Percentiles rank a stretch among this genome's conserved stretches.
phyloP scores from a whole-genome alignment of 1,140 invertebrate species.

The Drosophila prosaltans region DNA sequence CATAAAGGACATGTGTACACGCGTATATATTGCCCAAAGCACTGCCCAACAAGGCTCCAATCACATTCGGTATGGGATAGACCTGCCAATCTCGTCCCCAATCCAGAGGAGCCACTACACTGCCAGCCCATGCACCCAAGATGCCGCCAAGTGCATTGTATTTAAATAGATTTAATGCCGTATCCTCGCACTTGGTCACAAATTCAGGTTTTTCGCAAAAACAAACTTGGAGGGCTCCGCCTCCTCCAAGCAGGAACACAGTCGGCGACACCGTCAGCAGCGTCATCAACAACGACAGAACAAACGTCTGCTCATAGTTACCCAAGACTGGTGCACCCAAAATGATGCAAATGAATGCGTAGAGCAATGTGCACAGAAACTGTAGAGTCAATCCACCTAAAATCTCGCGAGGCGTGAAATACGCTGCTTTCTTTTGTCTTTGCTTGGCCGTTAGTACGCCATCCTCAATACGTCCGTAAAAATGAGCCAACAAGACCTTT shows the following conservation, averaged over 20 bases:
- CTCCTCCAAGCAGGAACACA: constrained; percentile 74
- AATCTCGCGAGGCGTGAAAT: constrained; percentile 69
- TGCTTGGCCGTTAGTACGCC: constrained; percentile 64
- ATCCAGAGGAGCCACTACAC: constrained; percentile 91
- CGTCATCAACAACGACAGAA: constrained; percentile 73
- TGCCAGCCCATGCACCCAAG: constrained; percentile 91
- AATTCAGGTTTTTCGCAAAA: constrained; percentile 81
- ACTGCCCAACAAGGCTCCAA: constrained; percentile 86
- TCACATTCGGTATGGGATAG: constrained; percentile 88
- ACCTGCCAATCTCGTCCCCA: constrained; percentile 93
- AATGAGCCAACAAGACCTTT: constrained; percentile 72
- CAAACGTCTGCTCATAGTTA: constrained; percentile 81
- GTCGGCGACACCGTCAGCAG: constrained; percentile 77
- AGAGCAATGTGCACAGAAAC: constrained; percentile 73
- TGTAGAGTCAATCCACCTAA: constrained; percentile 70
- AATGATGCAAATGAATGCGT: constrained; percentile 80
- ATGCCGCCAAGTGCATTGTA: constrained; percentile 85
- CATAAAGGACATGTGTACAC: constrained; percentile 73
- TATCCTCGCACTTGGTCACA: constrained; percentile 76
- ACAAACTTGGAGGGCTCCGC: constrained; percentile 74
- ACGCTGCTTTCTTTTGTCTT: constrained; percentile 69
- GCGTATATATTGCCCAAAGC: constrained; percentile 83
- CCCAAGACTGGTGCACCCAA: constrained; percentile 78
- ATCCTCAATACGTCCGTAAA: constrained; percentile 69
- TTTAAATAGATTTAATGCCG: constrained; percentile 80